phyloP scores from a whole-genome alignment of 1,140 invertebrate genomes.

The Dreissena polymorpha region DNA sequence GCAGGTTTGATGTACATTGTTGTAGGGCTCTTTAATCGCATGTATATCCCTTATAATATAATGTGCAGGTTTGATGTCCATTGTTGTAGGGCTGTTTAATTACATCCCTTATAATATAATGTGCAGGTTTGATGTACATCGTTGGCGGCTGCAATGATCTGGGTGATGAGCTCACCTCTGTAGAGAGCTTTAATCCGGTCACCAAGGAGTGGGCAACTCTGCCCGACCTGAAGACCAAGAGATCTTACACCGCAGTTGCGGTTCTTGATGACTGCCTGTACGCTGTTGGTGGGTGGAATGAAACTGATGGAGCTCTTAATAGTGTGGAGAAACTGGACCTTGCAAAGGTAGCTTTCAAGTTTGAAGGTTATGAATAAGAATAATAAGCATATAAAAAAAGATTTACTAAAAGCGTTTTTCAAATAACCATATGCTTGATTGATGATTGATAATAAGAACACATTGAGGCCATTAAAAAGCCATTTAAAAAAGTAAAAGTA shows the following conservation, averaged over 20 bases:
- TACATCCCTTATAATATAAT: slow-evolving; percentile 24
- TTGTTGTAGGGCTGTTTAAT: no score
- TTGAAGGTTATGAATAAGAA: neutral
- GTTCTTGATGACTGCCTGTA: slow-evolving; percentile 89
- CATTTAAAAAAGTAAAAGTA: no score
- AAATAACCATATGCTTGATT: no score
- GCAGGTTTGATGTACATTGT: no score
- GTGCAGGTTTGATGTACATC: slow-evolving; percentile 91
- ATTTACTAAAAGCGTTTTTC: no score
- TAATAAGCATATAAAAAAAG: no score
- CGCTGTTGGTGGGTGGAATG: slow-evolving; percentile 92
- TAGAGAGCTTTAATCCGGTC: slow-evolving; percentile 89
- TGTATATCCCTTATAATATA: no score
- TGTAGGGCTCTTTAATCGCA: no score
- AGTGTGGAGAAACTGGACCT: slow-evolving; percentile 94
- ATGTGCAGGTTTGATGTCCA: no score
- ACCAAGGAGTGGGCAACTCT: slow-evolving; percentile 89
- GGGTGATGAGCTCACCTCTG: slow-evolving; percentile 87
- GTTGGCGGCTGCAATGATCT: slow-evolving; percentile 93
- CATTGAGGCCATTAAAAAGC: no score
- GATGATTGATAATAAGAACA: no score
- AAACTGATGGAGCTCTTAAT: slow-evolving; percentile 86
- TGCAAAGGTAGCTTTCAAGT: slow-evolving; percentile 84
- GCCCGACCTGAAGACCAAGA: slow-evolving; percentile 87
- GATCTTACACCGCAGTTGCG: slow-evolving; percentile 92